Evolutionary conservation across 2,113 vertebrate genomes (phyloP), one percentile per base, ranked within the genome.

Genomic region (Strigops habroptila): DNA sequence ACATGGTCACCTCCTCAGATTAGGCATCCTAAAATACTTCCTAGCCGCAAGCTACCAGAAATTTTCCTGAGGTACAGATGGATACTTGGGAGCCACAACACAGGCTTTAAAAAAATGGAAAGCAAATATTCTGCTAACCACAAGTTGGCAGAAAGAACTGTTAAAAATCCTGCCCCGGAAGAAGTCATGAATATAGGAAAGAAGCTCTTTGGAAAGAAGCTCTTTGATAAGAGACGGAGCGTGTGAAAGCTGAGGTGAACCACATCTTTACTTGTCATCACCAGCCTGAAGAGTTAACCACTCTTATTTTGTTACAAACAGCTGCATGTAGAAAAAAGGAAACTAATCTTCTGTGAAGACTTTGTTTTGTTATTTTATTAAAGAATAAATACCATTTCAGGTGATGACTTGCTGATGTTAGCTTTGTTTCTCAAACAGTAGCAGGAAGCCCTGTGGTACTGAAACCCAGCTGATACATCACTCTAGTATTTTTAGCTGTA

Each of bases 121-220:
- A 84, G 53, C 46, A 91, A 85, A 93, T 88, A 95, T 52, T 68
- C 86, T 68, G 31, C 71, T 80, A 69, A 82, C 35, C 67, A 87
- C 86, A 78, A 75, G 43, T 15, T 76, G 27, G 46, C 59, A 94
- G 80, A 94, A 95, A 95, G 85, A 82, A 65, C 71, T 68, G 68
- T 64, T 90, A 81, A 80, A 90, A 95, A 59, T 74, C 87, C 46
- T 60, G 39, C 92, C 86, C 80, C 82, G 2, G 2, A 87, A 92
- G 69, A 86, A 60, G 28, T 87, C 55, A 25, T 70, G 62, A 92
- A 91, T 70, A 92, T 82, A 95, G 75, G 67, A 77, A 95, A 79
- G 44, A 59, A 88, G 60, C 25, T 75, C 62, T 96, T 74, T 59
- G 41, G 88, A 77, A 95, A 79, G 44, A 59, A 88, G 60, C 25